Percentiles rank a stretch among this genome's conserved stretches.
These are phyloP conservation scores for Buceros bicornis DNA, from an alignment of 2,797 vertebrate species.

Conservation along the genomic window DNA sequence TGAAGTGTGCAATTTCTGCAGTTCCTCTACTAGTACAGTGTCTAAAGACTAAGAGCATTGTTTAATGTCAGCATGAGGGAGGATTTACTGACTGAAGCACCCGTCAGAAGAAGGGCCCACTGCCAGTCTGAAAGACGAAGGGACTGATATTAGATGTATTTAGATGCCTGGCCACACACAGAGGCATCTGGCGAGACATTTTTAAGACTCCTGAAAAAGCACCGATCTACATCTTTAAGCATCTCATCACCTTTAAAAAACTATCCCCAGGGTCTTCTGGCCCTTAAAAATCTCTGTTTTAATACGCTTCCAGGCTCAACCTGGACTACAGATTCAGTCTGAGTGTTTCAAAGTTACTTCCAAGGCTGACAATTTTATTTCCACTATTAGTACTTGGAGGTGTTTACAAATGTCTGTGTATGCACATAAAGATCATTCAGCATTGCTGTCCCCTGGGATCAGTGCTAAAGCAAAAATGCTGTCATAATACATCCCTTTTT, in stretches of 20 bases:
- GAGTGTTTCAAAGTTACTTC: not conserved
- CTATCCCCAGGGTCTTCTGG: not conserved
- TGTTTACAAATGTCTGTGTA: conserved; percentile 4
- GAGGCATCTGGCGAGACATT: conserved; percentile 14
- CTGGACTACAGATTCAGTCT: not conserved
- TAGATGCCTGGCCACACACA: not conserved
- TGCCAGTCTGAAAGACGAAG: conserved; percentile 3
- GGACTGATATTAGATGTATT: conserved; percentile 27
- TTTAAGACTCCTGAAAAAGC: conserved; percentile 30
- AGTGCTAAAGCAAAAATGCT: conserved; percentile 64
- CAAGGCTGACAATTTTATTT: not conserved
- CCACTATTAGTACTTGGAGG: not conserved
- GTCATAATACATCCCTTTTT: conserved; percentile 65
- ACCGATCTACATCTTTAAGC: not conserved
- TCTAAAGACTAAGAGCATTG: conserved; percentile 53
- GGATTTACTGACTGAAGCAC: conserved; percentile 63
- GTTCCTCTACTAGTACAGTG: conserved; percentile 10
- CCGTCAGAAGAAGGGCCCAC: conserved; percentile 23
- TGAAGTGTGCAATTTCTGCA: conserved; percentile 61
- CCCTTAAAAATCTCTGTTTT: not conserved
- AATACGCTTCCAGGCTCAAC: not conserved
- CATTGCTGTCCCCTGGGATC: conserved; percentile 54
- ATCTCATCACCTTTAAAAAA: conserved; percentile 14
- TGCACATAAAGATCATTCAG: not conserved
- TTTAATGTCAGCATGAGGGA: conserved; percentile 63